Evolutionary conservation across 1,140 invertebrate genomes (phyloP), one percentile per base, ranked within the genome.

Genomic region (Drosophila jambulina): DNA sequence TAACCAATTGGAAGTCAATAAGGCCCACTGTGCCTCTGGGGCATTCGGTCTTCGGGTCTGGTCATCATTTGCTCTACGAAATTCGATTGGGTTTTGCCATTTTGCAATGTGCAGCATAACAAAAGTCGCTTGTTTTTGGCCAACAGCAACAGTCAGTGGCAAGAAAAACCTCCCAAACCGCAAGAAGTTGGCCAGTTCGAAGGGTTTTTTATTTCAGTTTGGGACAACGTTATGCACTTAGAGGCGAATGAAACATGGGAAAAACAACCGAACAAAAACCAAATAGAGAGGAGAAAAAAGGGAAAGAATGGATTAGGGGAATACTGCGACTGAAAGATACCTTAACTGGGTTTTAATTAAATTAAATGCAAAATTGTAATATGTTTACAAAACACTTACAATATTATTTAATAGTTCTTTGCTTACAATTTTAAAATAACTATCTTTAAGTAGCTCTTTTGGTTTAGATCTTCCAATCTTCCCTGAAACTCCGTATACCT

Each of bases 161-260:
- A 53, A 76, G 49, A 68, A 67, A 77, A 56, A 61, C 57, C 75
- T 40, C 60, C 40, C 59, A 82, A 84, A 78, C 84, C 84, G 56
- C 84, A 88, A 90, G 74, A 88, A 87, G 84, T 87, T 87, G 77
- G 77, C 77, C 77, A 84, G 82, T 60, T 79, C 54, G 64, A 79
- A 76, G 79, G 78, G 82, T 80, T 82, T 87, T 82, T 88, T 49
- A n/a, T 21, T 61, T 8, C 34, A 53, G 70, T 72, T 64, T 36
- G 45, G 45, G 75, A 88, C 84, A 88, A 57, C 80, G 81, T 88
- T 84, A 90, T 88, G 84, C 84, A 88, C 85, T 88, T 88, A 88
- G 65, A 48, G 74, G 27, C 38, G 59, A 76, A 59, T 54, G 42
- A 59, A 36, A 76, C 38, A 65, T 43, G 36, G 34, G 17, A 57